These are phyloP conservation scores for Macropodus opercularis DNA, from an alignment of 2,797 vertebrate species.

Conservation along the genomic window DNA sequence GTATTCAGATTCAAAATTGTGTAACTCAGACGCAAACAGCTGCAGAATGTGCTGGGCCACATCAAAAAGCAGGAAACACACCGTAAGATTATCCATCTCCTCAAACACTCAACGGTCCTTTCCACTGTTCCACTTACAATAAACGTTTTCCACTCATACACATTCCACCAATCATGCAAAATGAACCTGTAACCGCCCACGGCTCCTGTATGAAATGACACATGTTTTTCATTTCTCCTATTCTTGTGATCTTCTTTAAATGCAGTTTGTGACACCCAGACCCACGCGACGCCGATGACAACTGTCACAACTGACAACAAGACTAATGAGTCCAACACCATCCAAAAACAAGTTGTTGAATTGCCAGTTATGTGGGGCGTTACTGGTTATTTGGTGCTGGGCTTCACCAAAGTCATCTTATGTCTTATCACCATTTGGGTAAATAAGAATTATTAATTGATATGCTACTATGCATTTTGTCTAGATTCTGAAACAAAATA, in stretches of 20 bases:
- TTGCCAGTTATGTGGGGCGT: constrained; percentile 50
- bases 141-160: neutral
- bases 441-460: constrained; percentile 40
- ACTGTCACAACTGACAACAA: neutral
- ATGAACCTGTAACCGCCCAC: no score
- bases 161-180: neutral
- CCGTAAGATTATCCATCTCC: neutral
- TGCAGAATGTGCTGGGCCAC: neutral
- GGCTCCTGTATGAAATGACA: neutral
- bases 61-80: constrained; percentile 40
- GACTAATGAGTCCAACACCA: rapidly evolving
- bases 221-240: neutral
- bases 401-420: constrained; percentile 54
- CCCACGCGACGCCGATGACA: neutral
- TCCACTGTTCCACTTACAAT: constrained; percentile 11
- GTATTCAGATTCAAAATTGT: neutral
- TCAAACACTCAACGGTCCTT: neutral
- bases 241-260: neutral
- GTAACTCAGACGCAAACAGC: neutral
- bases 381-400: constrained; percentile 30
- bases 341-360: neutral
- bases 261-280: constrained; percentile 51
- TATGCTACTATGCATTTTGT: neutral
- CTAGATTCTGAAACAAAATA: no score
- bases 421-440: constrained; percentile 63